A percentile compares a stretch with the other conserved stretches of the same genome.
Evolutionary conservation across 2,797 vertebrate genomes (phyloP).

Genomic region (Pempheris klunzingeri): DNA sequence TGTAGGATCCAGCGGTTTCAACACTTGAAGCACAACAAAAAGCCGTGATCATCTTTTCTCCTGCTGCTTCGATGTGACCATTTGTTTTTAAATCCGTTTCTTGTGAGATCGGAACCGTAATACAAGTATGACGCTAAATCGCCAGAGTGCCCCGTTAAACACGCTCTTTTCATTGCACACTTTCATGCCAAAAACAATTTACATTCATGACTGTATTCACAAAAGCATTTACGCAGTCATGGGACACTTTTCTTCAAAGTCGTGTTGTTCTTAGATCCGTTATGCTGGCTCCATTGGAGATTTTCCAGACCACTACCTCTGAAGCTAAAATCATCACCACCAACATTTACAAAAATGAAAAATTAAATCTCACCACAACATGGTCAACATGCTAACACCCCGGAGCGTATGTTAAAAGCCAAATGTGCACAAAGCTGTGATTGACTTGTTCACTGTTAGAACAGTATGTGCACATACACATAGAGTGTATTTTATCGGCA

Average conservation of each 20-base stretch:
- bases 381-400: not conserved
- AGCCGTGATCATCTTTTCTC: not conserved
- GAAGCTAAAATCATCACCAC: not conserved
- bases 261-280: not conserved
- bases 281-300: not conserved
- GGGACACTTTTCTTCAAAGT: not conserved
- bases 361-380: not conserved
- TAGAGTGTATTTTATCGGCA: conserved; percentile 6
- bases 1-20: not conserved
- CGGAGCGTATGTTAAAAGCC: not conserved
- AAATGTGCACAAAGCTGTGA: not conserved
- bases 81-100: not conserved
- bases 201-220: not conserved
- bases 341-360: not conserved
- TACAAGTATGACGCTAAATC: not conserved
- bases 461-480: not conserved
- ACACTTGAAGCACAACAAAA: not conserved
- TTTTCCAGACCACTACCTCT: not conserved
- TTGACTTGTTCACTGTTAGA: not conserved
- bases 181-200: conserved; percentile 8
- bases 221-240: not conserved
- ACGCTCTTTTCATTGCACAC: not conserved
- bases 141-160: not conserved
- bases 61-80: not conserved
- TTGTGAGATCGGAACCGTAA: too few relatives aligned